Evolutionary conservation across 2,797 vertebrate genomes (phyloP).

Genomic region (Sphenopsis melanotis): DNA sequence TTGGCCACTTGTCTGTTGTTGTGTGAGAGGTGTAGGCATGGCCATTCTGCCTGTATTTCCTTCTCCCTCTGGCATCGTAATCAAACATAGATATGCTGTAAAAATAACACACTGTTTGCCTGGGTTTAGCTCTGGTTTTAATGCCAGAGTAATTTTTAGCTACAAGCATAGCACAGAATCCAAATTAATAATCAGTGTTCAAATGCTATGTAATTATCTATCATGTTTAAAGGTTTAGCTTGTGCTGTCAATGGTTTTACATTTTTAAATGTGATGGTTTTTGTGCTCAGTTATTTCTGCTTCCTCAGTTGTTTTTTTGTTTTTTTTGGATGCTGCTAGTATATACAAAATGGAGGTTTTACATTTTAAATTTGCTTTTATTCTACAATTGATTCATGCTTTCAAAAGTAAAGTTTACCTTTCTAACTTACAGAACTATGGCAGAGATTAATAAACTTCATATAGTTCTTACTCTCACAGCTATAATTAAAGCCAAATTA

Average conservation of each 20-base stretch:
- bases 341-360: not conserved
- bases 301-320: fast-evolving
- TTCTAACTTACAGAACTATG: not conserved
- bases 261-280: not conserved
- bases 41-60: not conserved
- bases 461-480: not conserved
- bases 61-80: not conserved
- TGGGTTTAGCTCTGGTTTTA: conserved; percentile 19
- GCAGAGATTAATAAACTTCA: not conserved
- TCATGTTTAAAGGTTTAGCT: not conserved
- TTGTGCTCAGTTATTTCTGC: not conserved
- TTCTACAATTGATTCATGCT: not conserved
- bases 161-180: not conserved
- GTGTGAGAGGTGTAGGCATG: not conserved
- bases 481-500: conserved; percentile 5
- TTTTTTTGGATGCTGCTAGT: not conserved
- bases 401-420: not conserved
- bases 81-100: not conserved
- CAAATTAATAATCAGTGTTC: conserved; percentile 43
- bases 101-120: not conserved
- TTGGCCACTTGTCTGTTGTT: not conserved
- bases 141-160: conserved; percentile 37
- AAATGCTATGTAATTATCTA: conserved; percentile 11
- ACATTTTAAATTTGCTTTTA: not conserved
- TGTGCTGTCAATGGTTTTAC: not conserved